Base-by-base conservation (phyloP, 2,888 invertebrate species). In the Lacanobia oleracea region DNA sequence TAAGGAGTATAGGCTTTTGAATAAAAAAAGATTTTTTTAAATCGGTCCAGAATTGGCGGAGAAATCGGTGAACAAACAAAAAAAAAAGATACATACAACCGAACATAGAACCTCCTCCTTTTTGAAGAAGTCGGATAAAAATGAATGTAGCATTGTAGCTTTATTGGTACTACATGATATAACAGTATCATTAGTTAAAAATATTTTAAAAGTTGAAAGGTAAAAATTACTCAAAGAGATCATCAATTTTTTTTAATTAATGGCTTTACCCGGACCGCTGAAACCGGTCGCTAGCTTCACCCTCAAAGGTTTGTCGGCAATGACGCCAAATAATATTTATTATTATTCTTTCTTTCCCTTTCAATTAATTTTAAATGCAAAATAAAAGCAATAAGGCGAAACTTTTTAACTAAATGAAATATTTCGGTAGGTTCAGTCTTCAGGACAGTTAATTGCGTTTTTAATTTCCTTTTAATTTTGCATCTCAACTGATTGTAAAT, bases 301-400 rank as follows among this genome's bases (percentile, higher is more conserved):
- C 69, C 68, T 64, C 68, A 59, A 74, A 67, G 68, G 61, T 51
- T 76, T 67, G 69, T 65, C 57, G 64, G 51, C 57, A 78, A 60
- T 33, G 40, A 61, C 33, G 60, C 51, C 48, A 48, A 77, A 67
- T 77, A 79, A 79, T 77, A 51, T 54, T 70, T 75, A 61, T 72
- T 56, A 79, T 83, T 59, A 79, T 83, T 72, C 59, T 67, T 82
- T 75, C 56, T 62, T 79, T 72, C 64, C 51, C 63, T 75, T 74
- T 18, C 48, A 72, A 82, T 72, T 83, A 75, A 78, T 71, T 69
- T 73, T 67, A 71, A 81, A 82, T 69, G 51, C 56, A 73, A 81
- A 84, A 75, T 62, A 50, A 65, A 61, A 73, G 75, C 63, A 71
- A 71, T 65, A 80, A 69, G n/a, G 50, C 54, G 21, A 43, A 60